Conservation (phyloP, 2,888 invertebrate species). For the Erpobdella octoculata region DNA sequence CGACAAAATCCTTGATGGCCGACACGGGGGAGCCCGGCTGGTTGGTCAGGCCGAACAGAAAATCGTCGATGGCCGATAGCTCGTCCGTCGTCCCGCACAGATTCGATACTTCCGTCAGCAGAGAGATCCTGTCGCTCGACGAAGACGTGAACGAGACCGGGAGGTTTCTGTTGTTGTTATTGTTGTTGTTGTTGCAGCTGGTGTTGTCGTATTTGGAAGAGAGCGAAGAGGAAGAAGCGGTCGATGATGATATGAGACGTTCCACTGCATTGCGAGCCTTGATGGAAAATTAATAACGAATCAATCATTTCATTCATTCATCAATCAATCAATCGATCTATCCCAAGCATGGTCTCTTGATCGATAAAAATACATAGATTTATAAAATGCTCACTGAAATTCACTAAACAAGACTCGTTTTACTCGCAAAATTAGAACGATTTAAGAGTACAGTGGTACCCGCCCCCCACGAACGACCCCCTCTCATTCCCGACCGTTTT, state of each 20-base stretch:
- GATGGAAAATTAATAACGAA: neutral
- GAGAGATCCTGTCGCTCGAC: neutral
- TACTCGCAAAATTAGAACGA: too few species aligned
- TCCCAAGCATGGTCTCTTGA: neutral
- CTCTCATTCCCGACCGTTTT: too few species aligned
- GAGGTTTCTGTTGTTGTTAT: slow-evolving; percentile 22
- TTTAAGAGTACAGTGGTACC: too few species aligned
- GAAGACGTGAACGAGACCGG: neutral
- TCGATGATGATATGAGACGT: neutral
- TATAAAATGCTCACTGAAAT: neutral
- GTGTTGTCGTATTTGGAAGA: neutral
- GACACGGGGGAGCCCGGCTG: slow-evolving; percentile 47
- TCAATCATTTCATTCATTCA: neutral
- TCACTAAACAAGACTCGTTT: neutral
- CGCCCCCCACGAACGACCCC: too few species aligned
- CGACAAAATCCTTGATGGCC: slow-evolving; percentile 49
- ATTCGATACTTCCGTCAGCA: slow-evolving; percentile 9
- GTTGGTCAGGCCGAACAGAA: slow-evolving; percentile 18
- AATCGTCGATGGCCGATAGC: neutral
- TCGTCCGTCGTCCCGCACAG: slow-evolving; percentile 21
- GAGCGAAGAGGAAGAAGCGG: neutral
- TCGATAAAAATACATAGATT: neutral
- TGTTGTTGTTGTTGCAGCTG: slow-evolving; percentile 9
- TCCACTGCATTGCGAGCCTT: slow-evolving; percentile 15
- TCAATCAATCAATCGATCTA: neutral